Evolutionary conservation across 1,140 invertebrate species (phyloP), one percentile per base, ranked within the genome.

Genomic region (Tetramorium alpestre): DNA sequence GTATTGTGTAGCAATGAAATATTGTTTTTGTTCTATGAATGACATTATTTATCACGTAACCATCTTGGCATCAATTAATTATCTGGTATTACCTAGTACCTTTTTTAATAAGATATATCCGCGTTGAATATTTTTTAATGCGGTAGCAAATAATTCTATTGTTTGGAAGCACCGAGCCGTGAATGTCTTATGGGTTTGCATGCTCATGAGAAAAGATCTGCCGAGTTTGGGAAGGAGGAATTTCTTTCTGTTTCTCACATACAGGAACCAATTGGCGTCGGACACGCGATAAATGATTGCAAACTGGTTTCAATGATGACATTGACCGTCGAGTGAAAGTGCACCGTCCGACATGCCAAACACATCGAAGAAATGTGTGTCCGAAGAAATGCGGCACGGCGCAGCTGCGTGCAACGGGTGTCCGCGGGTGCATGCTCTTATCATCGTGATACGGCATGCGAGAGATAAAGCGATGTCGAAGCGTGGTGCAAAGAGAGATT

Each of bases 271-370:
- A 25, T 4, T 2, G 18, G 22, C 10, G 28, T 6, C 25, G 33
- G 7, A 22, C 3, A 41, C 22, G 22, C 3, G 4, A 54, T 78
- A 65, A 65, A 78, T 65, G 16, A 4, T 8, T 28, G 22, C 78
- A 84, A 92, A 93, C 91, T 90, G 89, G 92, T 93, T 93, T 90
- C 62, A 33, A 33, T 64, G 77, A 87, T 92, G 91, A 93, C 91
- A 93, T 93, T 94, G 92, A 92, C 91, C 89, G 88, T 87, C 38
- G 72, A 92, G 91, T 92, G 92, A 93, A 94, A 94, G 93, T 93
- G 56, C 87, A 75, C 47, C n/a, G 70, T 10, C 60, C 70, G 58
- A 33, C 41, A 3, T 64, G 84, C 62, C n/a, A 65, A 75, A 69
- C 72, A 5, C 6, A 2, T 38, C 47, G 41, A 65, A 89, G 81